Base-by-base conservation (phyloP, 2,888 invertebrate species). In the Epiblema foenella region DNA sequence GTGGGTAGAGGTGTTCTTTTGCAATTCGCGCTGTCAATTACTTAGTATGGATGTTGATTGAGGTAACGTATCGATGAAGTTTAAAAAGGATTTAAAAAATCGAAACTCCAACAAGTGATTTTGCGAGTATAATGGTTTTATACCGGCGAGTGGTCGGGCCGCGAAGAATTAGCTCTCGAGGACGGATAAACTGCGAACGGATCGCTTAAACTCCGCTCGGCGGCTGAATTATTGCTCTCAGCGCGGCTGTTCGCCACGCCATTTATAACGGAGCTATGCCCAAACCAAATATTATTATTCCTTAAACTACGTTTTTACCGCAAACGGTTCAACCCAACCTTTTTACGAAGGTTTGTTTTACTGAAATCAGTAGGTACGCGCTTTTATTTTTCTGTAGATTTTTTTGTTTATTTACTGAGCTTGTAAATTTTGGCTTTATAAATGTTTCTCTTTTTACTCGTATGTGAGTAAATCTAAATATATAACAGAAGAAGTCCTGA, bases 181-280 rank as follows among this genome's bases (percentile, higher is more conserved):
- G 76, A 77, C 78, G 81, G 81, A 84, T 84, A 84, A 82, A 83
- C 82, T 80, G 81, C 77, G 80, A 82, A 80, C 78, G 81, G 80
- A 83, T 83, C 84, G 83, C 81, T 86, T 86, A 85, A 86, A 85
- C 81, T 81, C 82, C 81, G 81, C 81, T 84, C 79, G 82, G 79
- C 76, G 78, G 74, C 81, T 88, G 83, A 89, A 82, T 87, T 88
- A 89, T 87, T 79, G 77, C 84, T 81, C 85, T 84, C 81, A 76
- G 73, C 82, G 83, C 83, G 80, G 78, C 78, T 82, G 80, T 83
- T 85, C 78, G 75, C 74, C 75, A 77, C 77, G 76, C 79, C 81
- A 88, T 88, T 86, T 88, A 88, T 85, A 78, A 79, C 76, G 58
- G 77, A 76, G 77, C 78, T 78, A 77, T 79, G 74, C 74, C 72